Evolutionary conservation across 2,888 invertebrate species (phyloP), one percentile per base, ranked within the genome.

Genomic region (Cheilosia vernalis): DNA sequence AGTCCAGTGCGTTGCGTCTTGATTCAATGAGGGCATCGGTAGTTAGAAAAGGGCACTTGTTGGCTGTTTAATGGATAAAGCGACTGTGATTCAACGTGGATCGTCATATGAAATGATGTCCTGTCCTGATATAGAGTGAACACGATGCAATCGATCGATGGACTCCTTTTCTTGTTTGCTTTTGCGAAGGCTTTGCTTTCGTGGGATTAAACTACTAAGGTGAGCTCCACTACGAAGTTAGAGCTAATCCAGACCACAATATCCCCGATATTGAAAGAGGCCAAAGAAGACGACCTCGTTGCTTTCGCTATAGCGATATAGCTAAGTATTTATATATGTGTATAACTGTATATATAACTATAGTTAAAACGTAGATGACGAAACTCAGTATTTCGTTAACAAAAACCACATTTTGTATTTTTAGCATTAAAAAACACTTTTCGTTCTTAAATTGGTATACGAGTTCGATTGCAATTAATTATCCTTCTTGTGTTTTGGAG

Each of bases 1-100:
- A 55, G 67, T 60, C 60, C 73, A 44, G 53, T 58, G 83, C 51
- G 69, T 47, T 79, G 73, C 53, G 64, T 84, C 64, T 73, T 58
- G 69, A 69, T 79, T 40, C 58, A 17, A 30, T 51, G 51, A 21
- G 58, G 58, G 37, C 21, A 37, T 47, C 5, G 17, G 58, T 40
- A 40, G 19, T 47, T 42, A 17, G 47, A 47, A 9, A 24, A 21
- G 4, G 27, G 47, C 17, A 33, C 24, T 30, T 17, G 44, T 13
- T 21, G 51, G 2, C 9, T 21, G 44, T 47, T 17, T 3, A 47
- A 17, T 19, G 6, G 2, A 17, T 47, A 37, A 13, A 3, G 4
- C 37, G 13, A 37, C 9, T 3, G 37, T 13, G 13, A 37, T 37
- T 13, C 37, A 13, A 37, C 37, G 13, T 13, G 13, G 13, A 37